Evolutionary conservation across 2,113 vertebrate genomes (phyloP).

Genomic region (Carassius gibelio): DNA sequence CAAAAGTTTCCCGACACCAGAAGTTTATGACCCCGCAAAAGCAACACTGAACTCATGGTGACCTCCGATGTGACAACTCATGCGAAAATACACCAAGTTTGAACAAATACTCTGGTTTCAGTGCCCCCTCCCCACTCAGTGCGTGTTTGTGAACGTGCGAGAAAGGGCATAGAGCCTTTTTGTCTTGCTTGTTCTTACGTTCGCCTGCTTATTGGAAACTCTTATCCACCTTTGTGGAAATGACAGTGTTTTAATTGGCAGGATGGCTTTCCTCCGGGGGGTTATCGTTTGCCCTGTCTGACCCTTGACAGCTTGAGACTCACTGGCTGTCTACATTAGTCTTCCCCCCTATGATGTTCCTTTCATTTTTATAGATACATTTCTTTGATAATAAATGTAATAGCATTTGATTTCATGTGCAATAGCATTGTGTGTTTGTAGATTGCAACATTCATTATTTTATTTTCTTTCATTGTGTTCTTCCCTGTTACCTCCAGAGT

Average conservation of each 20-base stretch:
- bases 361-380: background rate
- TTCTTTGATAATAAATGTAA: constrained; percentile 6
- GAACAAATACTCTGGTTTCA: constrained; percentile 20
- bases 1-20: background rate
- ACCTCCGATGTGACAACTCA: constrained; percentile 6
- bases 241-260: background rate
- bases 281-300: background rate
- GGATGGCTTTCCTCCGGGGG: background rate
- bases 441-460: background rate
- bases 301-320: background rate
- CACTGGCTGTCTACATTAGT: background rate
- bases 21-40: constrained; percentile 1
- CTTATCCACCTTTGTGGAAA: constrained; percentile 16
- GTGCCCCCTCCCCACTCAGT: background rate
- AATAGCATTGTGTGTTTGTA: background rate
- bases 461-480: background rate
- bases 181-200: constrained; percentile 35
- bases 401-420: constrained; percentile 9
- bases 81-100: constrained; percentile 18
- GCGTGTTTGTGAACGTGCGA: constrained; percentile 23
- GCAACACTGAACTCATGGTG: constrained; percentile 14
- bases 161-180: background rate
- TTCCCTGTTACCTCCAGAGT: background rate
- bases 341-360: background rate
- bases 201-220: constrained; percentile 35